Percentiles rank a stretch among this genome's conserved stretches.
phyloP scores from a whole-genome alignment of 2,888 invertebrate genomes.

The Drosophila imparisetae region DNA sequence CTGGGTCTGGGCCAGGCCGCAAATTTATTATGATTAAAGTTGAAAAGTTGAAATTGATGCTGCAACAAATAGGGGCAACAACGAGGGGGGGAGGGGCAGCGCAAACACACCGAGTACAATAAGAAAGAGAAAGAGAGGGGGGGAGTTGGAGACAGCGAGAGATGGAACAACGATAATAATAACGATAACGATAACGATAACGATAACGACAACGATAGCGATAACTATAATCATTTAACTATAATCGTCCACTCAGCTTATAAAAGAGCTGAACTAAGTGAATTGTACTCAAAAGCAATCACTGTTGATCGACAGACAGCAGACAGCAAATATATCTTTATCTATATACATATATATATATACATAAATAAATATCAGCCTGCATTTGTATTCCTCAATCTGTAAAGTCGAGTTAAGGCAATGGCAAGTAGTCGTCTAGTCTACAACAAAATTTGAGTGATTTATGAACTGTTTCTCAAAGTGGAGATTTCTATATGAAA shows the following conservation, averaged over 20 bases:
- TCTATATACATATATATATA: not conserved
- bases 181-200: conserved; percentile 26
- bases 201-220: conserved; percentile 27
- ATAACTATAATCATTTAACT: conserved; percentile 24
- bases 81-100: not conserved
- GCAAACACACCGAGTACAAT: not conserved
- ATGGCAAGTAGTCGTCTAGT: not conserved
- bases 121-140: not conserved
- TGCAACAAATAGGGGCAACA: conserved; percentile 36
- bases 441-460: too few relatives aligned
- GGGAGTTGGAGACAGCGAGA: conserved; percentile 3
- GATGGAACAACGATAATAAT: conserved; percentile 13
- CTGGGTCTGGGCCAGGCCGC: conserved; percentile 65
- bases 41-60: conserved; percentile 80
- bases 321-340: not conserved
- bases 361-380: not conserved
- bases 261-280: not conserved
- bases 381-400: not conserved
- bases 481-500: not conserved
- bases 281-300: not conserved
- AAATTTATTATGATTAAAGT: conserved; percentile 79
- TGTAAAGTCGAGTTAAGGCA: not conserved
- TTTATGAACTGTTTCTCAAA: not conserved
- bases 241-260: not conserved
- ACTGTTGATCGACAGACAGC: not conserved